A percentile compares a stretch with the other conserved stretches of the same genome.
Conservation (phyloP, 2,888 invertebrate genomes). For the Autographa gamma region DNA sequence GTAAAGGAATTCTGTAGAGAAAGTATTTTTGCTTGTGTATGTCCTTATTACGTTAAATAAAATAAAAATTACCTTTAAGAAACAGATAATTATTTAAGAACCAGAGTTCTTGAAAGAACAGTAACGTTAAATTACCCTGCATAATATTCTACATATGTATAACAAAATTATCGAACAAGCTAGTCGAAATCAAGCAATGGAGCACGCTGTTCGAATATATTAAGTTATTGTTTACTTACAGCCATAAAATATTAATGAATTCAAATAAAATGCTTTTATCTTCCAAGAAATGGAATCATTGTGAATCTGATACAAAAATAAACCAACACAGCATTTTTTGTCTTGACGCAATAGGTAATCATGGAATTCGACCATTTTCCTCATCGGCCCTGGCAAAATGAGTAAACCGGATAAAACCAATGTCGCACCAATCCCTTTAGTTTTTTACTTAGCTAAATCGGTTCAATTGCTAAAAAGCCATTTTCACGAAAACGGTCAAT, state of each 20-base stretch:
- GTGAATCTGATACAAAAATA: not conserved
- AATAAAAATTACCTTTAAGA: not conserved
- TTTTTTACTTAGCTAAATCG: slow-evolving; percentile 5
- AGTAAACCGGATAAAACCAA: slow-evolving; percentile 12
- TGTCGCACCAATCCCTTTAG: slow-evolving; percentile 15
- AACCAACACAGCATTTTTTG: slow-evolving; percentile 4
- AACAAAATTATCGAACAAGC: no score
- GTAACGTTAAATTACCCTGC: no score
- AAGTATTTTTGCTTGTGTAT: not conserved
- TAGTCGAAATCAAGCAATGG: no score
- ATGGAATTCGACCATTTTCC: slow-evolving; percentile 20
- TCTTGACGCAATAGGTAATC: slow-evolving; percentile 18
- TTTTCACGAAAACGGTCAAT: slow-evolving; percentile 1
- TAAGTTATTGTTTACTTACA: not conserved
- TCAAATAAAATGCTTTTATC: not conserved
- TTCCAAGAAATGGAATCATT: not conserved
- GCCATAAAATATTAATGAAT: not conserved
- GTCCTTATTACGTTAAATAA: not conserved
- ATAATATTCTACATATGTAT: no score
- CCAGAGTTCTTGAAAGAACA: no score
- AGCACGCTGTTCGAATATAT: not conserved
- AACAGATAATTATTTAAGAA: no score
- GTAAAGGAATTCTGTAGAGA: not conserved
- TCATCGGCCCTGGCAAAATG: slow-evolving; percentile 16
- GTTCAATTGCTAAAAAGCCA: not conserved